Conservation (phyloP, 1,140 invertebrate genomes). For the Hesperophylax magnus region DNA sequence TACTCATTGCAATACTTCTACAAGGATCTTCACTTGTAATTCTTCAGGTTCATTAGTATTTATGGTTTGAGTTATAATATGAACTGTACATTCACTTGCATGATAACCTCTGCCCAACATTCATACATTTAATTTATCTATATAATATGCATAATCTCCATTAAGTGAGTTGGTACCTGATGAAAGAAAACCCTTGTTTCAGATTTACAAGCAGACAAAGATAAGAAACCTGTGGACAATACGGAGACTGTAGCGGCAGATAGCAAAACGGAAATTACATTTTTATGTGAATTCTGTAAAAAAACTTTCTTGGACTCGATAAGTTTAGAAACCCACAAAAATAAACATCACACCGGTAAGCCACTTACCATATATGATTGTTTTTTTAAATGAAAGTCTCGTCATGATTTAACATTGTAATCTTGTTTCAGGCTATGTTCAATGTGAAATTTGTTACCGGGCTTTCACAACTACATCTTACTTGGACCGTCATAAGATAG, state of each 20-base stretch:
- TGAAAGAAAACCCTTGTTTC: constrained; percentile 2
- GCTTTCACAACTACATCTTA: constrained; percentile 45
- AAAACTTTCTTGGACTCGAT: constrained; percentile 34
- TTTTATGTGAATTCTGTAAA: constrained; percentile 44
- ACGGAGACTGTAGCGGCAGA: not conserved
- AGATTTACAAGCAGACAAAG: constrained; percentile 30
- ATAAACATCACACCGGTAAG: constrained; percentile 43
- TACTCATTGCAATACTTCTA: no score
- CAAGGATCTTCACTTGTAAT: no score
- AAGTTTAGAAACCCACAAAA: constrained; percentile 44
- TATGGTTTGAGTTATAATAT: no score
- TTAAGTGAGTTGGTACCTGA: no score
- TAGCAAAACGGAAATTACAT: constrained; percentile 14
- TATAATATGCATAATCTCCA: no score
- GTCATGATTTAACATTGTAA: not conserved
- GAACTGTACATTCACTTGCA: no score
- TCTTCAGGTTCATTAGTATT: no score
- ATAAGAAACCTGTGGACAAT: constrained; percentile 16
- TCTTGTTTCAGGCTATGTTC: constrained; percentile 39
- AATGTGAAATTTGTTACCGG: constrained; percentile 51
- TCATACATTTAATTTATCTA: no score
- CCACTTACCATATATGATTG: not conserved
- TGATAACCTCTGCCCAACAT: no score
- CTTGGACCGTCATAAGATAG: constrained; percentile 47
- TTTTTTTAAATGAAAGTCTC: not conserved